A percentile compares a stretch with the other conserved stretches of the same genome.
phyloP scores from a whole-genome alignment of 2,113 vertebrate species.

The Hiodon alosoides region DNA sequence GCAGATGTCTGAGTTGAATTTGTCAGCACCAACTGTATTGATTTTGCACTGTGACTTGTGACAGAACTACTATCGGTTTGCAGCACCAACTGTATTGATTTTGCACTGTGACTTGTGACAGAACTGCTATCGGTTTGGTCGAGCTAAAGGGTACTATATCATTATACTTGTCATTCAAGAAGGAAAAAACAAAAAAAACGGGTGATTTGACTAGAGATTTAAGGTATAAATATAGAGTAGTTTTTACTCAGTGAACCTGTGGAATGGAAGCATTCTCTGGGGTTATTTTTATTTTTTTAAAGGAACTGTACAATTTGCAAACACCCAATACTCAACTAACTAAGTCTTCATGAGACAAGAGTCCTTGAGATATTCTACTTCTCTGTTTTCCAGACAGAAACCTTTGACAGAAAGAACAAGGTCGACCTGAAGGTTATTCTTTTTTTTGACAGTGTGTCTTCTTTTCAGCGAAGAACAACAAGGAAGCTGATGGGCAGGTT shows the following conservation, averaged over 20 bases:
- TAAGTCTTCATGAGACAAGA: not conserved
- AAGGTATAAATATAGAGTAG: not conserved
- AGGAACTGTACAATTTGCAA: not conserved
- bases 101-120: constrained; percentile 4
- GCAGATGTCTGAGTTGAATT: constrained; percentile 11
- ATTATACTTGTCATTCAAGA: constrained; percentile 2
- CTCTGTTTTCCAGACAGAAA: constrained; percentile 3
- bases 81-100: constrained; percentile 1
- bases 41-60: constrained; percentile 1
- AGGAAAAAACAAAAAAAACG: not conserved
- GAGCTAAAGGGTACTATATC: constrained; percentile 4
- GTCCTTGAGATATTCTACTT: not conserved
- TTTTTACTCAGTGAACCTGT: too few species aligned
- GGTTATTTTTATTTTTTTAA: not conserved
- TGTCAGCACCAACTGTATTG: not conserved
- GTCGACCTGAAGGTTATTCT: not conserved
- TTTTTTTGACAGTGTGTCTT: not conserved
- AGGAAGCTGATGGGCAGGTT: not conserved
- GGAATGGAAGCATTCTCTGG: not conserved
- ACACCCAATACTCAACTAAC: constrained; percentile 3
- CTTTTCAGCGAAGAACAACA: not conserved
- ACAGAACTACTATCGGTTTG: constrained; percentile 6
- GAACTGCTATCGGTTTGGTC: constrained; percentile 6
- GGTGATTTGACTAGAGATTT: not conserved
- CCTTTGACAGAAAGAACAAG: constrained; percentile 5